Conservation (phyloP, 2,113 vertebrate species). For the Phalacrocorax aristotelis region DNA sequence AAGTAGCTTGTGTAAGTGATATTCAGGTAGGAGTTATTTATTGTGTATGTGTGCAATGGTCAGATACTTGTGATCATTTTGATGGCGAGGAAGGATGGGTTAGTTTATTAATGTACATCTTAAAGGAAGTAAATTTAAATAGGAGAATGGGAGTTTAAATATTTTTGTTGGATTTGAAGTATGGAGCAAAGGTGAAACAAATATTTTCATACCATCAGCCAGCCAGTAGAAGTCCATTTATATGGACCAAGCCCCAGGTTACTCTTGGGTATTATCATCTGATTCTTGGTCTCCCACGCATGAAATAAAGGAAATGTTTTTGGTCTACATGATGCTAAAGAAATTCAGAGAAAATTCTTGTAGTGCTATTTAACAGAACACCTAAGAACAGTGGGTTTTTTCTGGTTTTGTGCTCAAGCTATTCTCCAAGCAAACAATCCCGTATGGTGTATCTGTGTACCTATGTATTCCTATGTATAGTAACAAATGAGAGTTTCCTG, state of each 20-base stretch:
- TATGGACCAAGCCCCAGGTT: background rate
- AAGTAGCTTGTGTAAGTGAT: background rate
- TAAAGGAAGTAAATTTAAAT: background rate
- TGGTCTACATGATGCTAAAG: background rate
- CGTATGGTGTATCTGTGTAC: background rate
- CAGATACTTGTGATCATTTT: background rate
- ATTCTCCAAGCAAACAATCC: background rate
- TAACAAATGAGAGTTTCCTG: background rate
- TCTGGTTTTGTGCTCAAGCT: background rate
- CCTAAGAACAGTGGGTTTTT: accelerated
- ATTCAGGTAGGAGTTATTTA: background rate
- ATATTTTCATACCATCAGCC: background rate
- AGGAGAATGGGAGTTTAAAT: background rate
- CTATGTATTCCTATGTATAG: background rate
- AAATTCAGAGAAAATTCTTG: background rate
- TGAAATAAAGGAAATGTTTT: background rate
- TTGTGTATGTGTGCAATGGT: background rate
- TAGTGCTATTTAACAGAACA: background rate
- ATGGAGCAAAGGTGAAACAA: background rate
- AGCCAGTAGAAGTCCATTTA: background rate
- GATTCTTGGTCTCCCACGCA: background rate
- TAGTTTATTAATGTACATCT: background rate
- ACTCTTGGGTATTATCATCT: background rate
- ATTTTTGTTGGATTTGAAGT: background rate
- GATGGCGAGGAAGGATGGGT: background rate